Base-by-base conservation (phyloP, 1,140 invertebrate species). In the Ceratina japonica region DNA sequence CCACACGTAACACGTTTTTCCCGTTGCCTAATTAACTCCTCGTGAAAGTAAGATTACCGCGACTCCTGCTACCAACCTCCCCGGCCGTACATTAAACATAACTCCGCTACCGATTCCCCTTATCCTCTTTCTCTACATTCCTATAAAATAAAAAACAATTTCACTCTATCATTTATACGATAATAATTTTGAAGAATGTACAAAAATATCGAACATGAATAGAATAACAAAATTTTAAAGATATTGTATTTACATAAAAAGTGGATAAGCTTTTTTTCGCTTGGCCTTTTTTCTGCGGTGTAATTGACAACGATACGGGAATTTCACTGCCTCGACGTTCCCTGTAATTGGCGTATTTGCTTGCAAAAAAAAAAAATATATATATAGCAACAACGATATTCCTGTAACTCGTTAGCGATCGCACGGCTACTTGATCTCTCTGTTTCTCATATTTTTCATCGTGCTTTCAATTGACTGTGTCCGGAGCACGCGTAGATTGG, bases 21-120 rank as follows among this genome's bases (percentile, higher is more conserved):
- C 79, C 77, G 59, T 79, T 72, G 80, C 76, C 81, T 82, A 87
- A 88, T 88, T 86, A 87, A 86, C 87, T 86, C 75, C 81, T 82
- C 79, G 84, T 85, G 85, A 88, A 88, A 85, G 83, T 88, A 85
- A 87, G 86, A 88, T 88, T 82, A 88, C 83, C 81, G 82, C 75
- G 73, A 71, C 59, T 76, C 74, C 37, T 7, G 37, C 37, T 44
- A 44, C 37, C 0, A 3, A 54, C 37, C 62, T 62, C 71, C 51
- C 20, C 62, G 56, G 62, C 68, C 18, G 2, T 2, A 15, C 59
- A 83, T 84, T 84, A 84, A 83, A 79, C 77, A 72, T 51, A 68
- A 73, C 81, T 70, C 83, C 83, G 84, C 85, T 83, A 84, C 79
- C 84, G 79, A 84, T 86, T 88, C 81, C 84, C 73, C 24, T 69